Evolutionary conservation across 2,797 vertebrate genomes (phyloP).

Genomic region (Ispidina lecontei): DNA sequence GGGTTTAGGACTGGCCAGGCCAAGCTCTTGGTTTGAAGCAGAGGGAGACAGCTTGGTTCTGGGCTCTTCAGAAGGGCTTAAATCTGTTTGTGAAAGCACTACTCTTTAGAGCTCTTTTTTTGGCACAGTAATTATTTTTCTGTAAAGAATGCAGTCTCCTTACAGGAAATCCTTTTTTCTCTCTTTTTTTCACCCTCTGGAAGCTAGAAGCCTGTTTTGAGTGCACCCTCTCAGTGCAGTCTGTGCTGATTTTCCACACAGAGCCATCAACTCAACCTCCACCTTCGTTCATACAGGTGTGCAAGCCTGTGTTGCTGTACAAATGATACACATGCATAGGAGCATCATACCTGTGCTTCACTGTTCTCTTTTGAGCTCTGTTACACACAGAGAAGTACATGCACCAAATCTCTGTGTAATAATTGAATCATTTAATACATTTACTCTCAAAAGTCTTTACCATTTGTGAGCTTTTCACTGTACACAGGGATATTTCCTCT

Average conservation of each 20-base stretch:
- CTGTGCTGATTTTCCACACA: background rate
- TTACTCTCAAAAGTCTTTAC: constrained; percentile 8
- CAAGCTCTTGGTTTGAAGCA: background rate
- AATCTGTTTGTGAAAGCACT: background rate
- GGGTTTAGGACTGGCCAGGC: background rate
- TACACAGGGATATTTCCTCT: background rate
- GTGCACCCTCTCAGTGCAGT: background rate
- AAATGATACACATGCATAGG: background rate
- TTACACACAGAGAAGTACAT: background rate
- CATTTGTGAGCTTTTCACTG: background rate
- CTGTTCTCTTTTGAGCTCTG: background rate
- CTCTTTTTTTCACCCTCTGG: background rate
- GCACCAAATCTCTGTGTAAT: background rate
- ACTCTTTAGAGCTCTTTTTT: background rate
- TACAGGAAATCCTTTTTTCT: background rate
- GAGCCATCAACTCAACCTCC: background rate
- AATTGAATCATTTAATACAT: constrained; percentile 2
- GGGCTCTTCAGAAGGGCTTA: background rate
- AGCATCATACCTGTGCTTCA: background rate
- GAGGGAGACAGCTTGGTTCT: background rate
- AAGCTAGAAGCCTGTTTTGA: background rate
- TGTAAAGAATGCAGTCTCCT: background rate
- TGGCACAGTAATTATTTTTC: background rate
- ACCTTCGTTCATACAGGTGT: background rate
- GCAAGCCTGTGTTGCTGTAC: background rate